phyloP scores from a whole-genome alignment of 2,888 invertebrate species.

The Phaedon cochleariae region DNA sequence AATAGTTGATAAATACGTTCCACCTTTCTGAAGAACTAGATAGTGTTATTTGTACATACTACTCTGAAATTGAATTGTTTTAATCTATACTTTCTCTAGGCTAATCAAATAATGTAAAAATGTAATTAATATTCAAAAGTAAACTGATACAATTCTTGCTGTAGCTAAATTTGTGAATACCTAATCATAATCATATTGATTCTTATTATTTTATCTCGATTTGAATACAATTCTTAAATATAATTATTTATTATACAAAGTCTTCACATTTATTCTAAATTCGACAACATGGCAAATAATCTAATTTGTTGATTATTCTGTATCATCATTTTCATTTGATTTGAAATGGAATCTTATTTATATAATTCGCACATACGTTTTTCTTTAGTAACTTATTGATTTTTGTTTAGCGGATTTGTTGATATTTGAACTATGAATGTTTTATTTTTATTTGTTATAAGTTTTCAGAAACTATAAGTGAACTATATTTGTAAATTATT shows the following conservation, averaged over 20 bases:
- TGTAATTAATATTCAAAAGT: background rate
- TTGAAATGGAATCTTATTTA: background rate
- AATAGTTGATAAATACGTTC: background rate
- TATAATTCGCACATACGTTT: background rate
- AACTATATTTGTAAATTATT: conserved; percentile 34
- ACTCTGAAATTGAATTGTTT: background rate
- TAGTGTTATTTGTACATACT: background rate
- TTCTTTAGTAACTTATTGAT: background rate
- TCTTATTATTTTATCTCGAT: too few species aligned
- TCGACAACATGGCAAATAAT: background rate
- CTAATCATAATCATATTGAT: too few species aligned
- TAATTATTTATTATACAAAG: too few species aligned
- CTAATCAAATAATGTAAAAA: conserved; percentile 2
- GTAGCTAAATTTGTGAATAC: background rate
- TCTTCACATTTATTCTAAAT: background rate
- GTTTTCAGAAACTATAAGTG: conserved; percentile 12
- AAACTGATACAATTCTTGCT: background rate
- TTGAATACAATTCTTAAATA: background rate
- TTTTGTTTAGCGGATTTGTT: conserved; percentile 6
- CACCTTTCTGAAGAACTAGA: background rate
- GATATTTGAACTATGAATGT: conserved; percentile 7
- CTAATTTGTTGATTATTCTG: background rate
- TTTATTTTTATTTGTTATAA: conserved; percentile 18
- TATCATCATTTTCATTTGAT: background rate
- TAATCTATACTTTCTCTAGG: background rate